Base-by-base conservation (phyloP, 1,140 invertebrate genomes). In the Magallana ariakensis region DNA sequence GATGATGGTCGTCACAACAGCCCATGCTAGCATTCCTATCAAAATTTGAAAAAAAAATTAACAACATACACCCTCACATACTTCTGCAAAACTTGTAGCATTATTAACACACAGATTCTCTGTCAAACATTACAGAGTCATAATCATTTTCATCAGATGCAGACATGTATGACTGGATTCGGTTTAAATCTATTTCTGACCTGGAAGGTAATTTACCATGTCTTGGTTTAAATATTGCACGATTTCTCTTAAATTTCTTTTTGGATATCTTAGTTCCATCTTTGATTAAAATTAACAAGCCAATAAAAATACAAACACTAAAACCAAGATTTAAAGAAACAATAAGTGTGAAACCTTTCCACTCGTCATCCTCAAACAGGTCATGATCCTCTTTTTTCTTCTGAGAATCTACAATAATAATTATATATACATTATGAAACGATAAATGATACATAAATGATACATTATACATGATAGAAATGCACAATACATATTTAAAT, bases 51-150 rank as follows among this genome's bases (percentile, higher is more conserved):
- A 22, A 26, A 70, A 70, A 70, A 33, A 33, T 26, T 26, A 70
- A 70, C 19, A 70, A 70, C 66, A 33, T 10, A 70, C 22, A 70
- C 66, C 66, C 66, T 33, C 22, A 26, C 66, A 70, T 26, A 70
- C 66, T 33, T 70, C 1, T 70, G 66, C 22, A 33, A 70, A 70
- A 10, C 19, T 70, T 26, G 3, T 70, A 26, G 66, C 66, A 70
- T 70, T 26, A 70, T 70, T 70, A 70, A 70, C 66, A 70, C 66
- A 26, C 66, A 70, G 66, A 70, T 70, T 70, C 66, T 70, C 7
- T 26, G 22, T 70, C 66, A 70, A 70, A 70, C 22, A 70, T 70
- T 33, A 70, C 66, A 70, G 10, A 70, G 8, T 33, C 66, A 70
- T 26, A 70, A 70, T 70, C 62, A 70, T 70, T 70, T 8, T 26